Evolutionary conservation across 2,113 vertebrate species (phyloP), one percentile per base, ranked within the genome.

Genomic region (Pachypanchax playfairii): DNA sequence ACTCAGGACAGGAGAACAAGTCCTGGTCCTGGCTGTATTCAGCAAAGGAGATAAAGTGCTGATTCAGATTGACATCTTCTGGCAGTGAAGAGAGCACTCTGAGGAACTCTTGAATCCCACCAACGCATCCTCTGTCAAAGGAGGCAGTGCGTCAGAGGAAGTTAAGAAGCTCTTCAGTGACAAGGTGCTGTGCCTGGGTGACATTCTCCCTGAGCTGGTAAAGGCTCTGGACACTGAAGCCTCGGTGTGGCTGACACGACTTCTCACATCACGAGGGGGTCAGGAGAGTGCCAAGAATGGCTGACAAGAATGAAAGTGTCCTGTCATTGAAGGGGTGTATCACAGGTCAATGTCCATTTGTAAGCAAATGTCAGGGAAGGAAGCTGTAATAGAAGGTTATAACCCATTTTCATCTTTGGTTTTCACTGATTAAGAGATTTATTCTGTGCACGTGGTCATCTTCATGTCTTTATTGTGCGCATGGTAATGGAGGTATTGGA

Each of bases 101-200:
- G 31, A 9, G 68, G 29, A 57, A 41, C 57, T 77, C 50, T 38
- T 47, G 29, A 61, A 51, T 49, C 31, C 50, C 20, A 56, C 39
- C 33, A 42, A 58, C 39, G 56, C 57, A 25, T 62, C 43, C 24
- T 68, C 64, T 39, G 57, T 56, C 29, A 28, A 25, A 33, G 28
- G 6, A 61, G 25, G 38, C 51, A 52, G 24, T 42, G 43, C 42
- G 53, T 58, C 46, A 56, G 33, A 62, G 22, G 35, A 22, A 63
- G 58, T 70, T 41, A 56, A 70, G 42, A 38, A 63, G 58, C 51
- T 43, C 51, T 48, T 49, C 18, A n/a, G 18, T 29, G 36, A 51
- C 48, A 42, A 51, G 35, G 25, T 15, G 26, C 47, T 51, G 48
- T 31, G 57, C n/a, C 47, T 42, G 47, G 35, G 41, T 39, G 36